A percentile compares a stretch with the other conserved stretches of the same genome.
Evolutionary conservation across 2,888 invertebrate species (phyloP).

Genomic region (Hyalella azteca): DNA sequence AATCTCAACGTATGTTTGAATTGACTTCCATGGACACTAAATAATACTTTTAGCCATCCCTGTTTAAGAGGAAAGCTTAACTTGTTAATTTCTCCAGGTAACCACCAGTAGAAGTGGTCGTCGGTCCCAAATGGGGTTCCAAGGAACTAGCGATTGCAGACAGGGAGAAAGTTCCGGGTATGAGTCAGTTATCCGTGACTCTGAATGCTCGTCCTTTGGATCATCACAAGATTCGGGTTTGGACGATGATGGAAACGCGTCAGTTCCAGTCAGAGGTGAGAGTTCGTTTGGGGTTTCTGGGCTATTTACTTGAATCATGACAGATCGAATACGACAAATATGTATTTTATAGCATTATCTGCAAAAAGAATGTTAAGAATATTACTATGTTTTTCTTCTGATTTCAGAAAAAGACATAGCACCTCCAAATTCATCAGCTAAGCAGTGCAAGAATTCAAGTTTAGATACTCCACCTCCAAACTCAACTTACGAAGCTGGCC

Average conservation of each 20-base stretch:
- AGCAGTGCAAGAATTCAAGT: too few species aligned
- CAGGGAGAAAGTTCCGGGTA: conserved; percentile 86
- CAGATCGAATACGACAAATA: too few species aligned
- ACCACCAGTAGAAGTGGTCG: conserved; percentile 43
- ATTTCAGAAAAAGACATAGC: background rate
- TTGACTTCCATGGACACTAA: background rate
- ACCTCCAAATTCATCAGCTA: too few species aligned
- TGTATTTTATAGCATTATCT: too few species aligned
- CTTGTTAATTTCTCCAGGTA: conserved; percentile 40
- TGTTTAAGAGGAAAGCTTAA: background rate
- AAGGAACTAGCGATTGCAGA: conserved; percentile 40
- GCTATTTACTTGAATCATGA: too few species aligned
- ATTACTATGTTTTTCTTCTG: too few species aligned
- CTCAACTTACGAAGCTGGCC: conserved; percentile 8
- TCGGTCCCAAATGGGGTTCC: background rate
- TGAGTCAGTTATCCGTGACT: conserved; percentile 84
- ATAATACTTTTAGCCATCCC: too few species aligned
- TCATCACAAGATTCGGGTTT: conserved; percentile 67
- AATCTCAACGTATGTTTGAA: background rate
- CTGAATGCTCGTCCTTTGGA: conserved; percentile 83
- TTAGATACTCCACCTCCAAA: background rate
- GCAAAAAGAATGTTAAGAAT: too few species aligned
- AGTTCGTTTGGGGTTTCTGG: background rate
- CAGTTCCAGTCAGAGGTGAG: background rate
- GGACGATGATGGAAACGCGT: conserved; percentile 60